phyloP scores from a whole-genome alignment of 1,140 invertebrate genomes.

The Tetragonula clypearis region DNA sequence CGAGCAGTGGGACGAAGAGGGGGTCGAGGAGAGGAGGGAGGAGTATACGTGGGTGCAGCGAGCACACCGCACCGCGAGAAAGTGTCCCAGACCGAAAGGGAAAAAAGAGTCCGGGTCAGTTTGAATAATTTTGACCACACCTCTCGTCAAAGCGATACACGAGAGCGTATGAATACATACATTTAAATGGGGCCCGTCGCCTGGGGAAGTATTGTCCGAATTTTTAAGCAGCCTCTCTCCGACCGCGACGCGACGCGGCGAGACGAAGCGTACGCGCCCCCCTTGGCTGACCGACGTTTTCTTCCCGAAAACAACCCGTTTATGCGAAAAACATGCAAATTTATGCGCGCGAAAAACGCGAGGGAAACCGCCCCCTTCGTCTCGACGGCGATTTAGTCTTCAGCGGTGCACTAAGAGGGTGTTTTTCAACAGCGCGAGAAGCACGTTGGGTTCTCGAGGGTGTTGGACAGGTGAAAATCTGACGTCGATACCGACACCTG shows the following conservation, averaged over 20 bases:
- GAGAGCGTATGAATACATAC: conserved; percentile 81
- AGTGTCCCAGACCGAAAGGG: conserved; percentile 77
- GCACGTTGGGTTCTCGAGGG: neutral
- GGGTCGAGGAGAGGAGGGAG: conserved; percentile 20
- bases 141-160: conserved; percentile 80
- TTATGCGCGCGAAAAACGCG: conserved; percentile 47
- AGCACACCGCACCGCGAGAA: conserved; percentile 72
- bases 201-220: conserved; percentile 79
- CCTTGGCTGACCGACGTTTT: conserved; percentile 68
- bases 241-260: neutral
- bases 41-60: conserved; percentile 78
- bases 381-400: conserved; percentile 12
- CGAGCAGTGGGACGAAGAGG: conserved; percentile 36
- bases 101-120: conserved; percentile 81
- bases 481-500: conserved; percentile 22
- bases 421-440: conserved; percentile 38
- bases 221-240: conserved; percentile 66
- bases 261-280: conserved; percentile 42
- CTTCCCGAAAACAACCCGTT: neutral
- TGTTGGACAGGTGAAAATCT: conserved; percentile 47
- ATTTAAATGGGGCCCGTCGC: conserved; percentile 78
- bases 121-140: conserved; percentile 83
- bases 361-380: neutral
- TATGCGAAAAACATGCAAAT: conserved; percentile 62
- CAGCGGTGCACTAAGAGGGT: neutral